Evolutionary conservation across 2,797 vertebrate genomes (phyloP).

Genomic region (Bradypodion pumilum): DNA sequence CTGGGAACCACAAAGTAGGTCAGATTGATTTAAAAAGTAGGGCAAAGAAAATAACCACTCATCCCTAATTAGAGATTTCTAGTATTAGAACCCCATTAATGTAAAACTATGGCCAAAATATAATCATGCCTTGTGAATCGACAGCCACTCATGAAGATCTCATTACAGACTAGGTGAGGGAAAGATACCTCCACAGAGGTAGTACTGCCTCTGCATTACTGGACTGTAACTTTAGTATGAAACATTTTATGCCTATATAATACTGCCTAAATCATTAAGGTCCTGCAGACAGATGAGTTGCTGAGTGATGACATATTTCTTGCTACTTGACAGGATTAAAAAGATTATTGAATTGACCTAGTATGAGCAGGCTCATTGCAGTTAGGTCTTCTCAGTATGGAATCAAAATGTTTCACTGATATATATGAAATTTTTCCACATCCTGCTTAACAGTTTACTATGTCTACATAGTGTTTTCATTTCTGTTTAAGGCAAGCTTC

Average conservation of each 20-base stretch:
- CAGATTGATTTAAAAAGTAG: no score
- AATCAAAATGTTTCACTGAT: background rate
- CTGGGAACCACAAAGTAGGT: no score
- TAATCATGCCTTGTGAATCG: background rate
- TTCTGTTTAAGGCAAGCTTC: no score
- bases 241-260: background rate
- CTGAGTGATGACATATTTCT: background rate
- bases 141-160: background rate
- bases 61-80: no score
- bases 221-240: background rate
- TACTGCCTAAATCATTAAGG: background rate
- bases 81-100: no score
- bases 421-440: no score
- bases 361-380: background rate
- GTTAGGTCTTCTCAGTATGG: background rate
- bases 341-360: no score
- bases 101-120: no score
- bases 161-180: background rate
- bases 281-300: background rate
- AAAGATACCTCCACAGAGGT: background rate
- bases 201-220: background rate
- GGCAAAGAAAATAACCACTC: no score
- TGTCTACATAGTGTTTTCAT: no score
- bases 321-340: background rate
- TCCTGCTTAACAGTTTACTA: no score